Conservation (phyloP, 2,113 vertebrate species). For the Miniopterus natalensis region DNA sequence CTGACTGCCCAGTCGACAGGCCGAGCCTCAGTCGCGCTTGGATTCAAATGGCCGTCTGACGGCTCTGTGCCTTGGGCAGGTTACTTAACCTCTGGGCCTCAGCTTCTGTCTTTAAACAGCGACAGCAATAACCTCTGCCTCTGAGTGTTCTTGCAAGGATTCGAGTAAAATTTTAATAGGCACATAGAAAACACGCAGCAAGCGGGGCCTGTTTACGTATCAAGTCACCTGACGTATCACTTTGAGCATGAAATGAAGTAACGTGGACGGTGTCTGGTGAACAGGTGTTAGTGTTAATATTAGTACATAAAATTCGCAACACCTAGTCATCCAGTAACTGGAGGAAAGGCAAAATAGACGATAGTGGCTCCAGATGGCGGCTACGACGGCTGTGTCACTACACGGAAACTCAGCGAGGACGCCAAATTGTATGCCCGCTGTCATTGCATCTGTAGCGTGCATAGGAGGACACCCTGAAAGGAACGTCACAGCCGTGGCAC, state of each 20-base stretch:
- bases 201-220: fast-evolving
- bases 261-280: neutral
- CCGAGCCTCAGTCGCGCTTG: neutral
- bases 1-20: fast-evolving
- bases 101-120: neutral
- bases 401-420: too few relatives aligned
- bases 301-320: neutral
- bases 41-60: fast-evolving
- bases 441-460: fast-evolving
- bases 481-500: neutral
- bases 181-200: neutral
- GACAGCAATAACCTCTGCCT: neutral
- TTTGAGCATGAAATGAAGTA: neutral
- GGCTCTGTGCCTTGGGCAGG: neutral
- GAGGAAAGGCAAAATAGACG: neutral
- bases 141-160: neutral
- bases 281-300: neutral
- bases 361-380: neutral
- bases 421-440: fast-evolving
- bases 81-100: neutral
- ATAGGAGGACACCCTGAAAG: fast-evolving
- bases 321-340: neutral
- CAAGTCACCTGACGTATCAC: neutral
- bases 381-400: neutral
- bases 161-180: neutral